These are phyloP conservation scores for Glaucomys volans DNA, from an alignment of 2,113 vertebrate species.

Conservation along the genomic window DNA sequence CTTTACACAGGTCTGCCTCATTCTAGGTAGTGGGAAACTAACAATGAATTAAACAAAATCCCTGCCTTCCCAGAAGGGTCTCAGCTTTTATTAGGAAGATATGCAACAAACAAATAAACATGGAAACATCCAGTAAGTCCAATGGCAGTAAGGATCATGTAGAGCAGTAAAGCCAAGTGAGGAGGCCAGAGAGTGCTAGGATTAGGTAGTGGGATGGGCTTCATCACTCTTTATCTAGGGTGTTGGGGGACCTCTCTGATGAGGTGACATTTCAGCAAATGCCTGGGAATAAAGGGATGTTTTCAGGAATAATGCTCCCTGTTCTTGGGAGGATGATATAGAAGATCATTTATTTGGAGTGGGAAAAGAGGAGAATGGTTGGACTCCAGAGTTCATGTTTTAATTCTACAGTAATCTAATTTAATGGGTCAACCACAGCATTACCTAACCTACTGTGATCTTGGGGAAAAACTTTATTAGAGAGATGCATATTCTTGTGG, in stretches of 20 bases:
- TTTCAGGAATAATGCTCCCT: not conserved
- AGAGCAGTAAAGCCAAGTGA: not conserved
- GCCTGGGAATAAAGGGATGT: not conserved
- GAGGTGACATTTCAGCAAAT: not conserved
- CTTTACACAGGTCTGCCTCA: not conserved
- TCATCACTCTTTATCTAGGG: not conserved
- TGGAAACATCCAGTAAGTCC: not conserved
- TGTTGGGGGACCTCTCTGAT: not conserved
- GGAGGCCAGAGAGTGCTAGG: not conserved
- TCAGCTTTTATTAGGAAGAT: not conserved
- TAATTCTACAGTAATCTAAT: not conserved
- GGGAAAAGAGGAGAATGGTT: not conserved
- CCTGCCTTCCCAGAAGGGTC: not conserved
- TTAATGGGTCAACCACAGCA: not conserved
- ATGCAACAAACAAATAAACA: not conserved
- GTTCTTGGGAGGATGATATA: not conserved
- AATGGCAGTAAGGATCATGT: not conserved
- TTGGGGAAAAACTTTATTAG: not conserved
- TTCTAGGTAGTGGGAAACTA: not conserved
- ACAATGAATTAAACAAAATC: not conserved
- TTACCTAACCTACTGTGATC: not conserved
- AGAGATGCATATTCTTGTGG: not conserved
- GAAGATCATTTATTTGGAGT: not conserved
- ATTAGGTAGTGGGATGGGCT: not conserved
- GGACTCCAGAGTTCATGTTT: not conserved